Conservation (phyloP, 2,113 vertebrate genomes). For the Erythrocercus mccallii region DNA sequence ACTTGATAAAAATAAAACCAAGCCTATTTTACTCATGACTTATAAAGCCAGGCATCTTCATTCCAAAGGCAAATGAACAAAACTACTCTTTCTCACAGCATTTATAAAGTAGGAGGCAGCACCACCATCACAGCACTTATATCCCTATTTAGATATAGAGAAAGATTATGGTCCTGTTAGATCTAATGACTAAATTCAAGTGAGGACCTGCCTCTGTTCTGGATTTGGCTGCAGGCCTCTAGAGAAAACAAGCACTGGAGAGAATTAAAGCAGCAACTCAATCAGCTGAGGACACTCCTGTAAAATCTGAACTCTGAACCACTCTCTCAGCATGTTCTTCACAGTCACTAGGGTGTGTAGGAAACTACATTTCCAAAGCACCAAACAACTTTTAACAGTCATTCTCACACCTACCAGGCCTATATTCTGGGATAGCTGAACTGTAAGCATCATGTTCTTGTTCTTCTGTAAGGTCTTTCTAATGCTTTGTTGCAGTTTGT, state of each 20-base stretch:
- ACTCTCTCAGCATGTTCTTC: not conserved
- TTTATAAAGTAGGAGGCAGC: not conserved
- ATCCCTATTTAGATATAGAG: not conserved
- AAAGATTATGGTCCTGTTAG: not conserved
- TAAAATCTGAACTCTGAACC: not conserved
- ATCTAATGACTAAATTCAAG: not conserved
- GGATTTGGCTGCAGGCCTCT: not conserved
- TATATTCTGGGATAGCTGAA: not conserved
- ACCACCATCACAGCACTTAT: not conserved
- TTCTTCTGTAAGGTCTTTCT: not conserved
- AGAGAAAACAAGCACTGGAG: not conserved
- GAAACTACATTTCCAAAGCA: not conserved
- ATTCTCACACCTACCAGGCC: not conserved
- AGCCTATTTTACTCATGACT: not conserved
- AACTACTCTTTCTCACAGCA: not conserved
- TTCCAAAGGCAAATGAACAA: not conserved
- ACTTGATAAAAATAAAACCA: not conserved
- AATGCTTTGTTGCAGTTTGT: not conserved
- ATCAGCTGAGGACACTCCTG: not conserved
- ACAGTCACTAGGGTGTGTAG: not conserved
- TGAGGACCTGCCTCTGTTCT: not conserved
- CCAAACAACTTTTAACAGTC: not conserved
- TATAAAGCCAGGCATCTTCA: not conserved
- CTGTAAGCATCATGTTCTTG: not conserved
- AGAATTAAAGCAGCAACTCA: not conserved